Conservation (phyloP, 2,113 vertebrate genomes). For the Stigmatopora nigra region DNA sequence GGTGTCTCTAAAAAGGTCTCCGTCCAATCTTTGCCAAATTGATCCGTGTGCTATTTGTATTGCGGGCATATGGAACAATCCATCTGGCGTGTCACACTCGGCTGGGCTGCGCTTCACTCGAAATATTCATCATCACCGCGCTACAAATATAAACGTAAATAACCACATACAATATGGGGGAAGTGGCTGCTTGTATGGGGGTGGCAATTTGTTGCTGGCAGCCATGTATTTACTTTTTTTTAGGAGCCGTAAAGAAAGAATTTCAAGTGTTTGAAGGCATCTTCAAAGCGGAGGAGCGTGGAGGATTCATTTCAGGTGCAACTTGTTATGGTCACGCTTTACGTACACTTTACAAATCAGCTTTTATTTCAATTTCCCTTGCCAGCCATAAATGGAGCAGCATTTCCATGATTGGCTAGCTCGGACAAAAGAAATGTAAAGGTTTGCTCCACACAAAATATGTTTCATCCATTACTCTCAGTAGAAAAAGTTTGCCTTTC, state of each 20-base stretch:
- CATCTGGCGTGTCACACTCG: too few relatives aligned
- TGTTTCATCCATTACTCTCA: too few relatives aligned
- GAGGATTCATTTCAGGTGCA: constrained; percentile 26
- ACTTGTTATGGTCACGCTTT: constrained; percentile 24
- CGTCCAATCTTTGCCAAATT: too few relatives aligned
- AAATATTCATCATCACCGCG: constrained; percentile 36
- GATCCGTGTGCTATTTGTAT: too few relatives aligned
- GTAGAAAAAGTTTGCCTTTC: too few relatives aligned
- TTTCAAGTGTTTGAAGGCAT: constrained; percentile 49
- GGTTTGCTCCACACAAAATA: not conserved
- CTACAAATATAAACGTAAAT: constrained; percentile 11
- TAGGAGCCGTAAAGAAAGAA: constrained; percentile 39
- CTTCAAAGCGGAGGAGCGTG: constrained; percentile 45
- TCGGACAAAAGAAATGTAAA: not conserved
- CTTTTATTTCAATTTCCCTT: constrained; percentile 12
- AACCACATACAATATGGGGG: constrained; percentile 5
- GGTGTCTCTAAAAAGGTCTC: too few relatives aligned
- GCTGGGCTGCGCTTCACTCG: not conserved
- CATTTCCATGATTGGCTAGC: constrained; percentile 14
- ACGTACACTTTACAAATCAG: constrained; percentile 21
- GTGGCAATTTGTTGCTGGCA: constrained; percentile 28
- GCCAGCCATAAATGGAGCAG: constrained; percentile 6
- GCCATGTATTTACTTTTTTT: constrained; percentile 29
- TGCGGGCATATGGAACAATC: too few relatives aligned
- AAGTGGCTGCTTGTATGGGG: constrained; percentile 13